Conservation (phyloP, 2,797 vertebrate species). For the Pelobates cultripes region DNA sequence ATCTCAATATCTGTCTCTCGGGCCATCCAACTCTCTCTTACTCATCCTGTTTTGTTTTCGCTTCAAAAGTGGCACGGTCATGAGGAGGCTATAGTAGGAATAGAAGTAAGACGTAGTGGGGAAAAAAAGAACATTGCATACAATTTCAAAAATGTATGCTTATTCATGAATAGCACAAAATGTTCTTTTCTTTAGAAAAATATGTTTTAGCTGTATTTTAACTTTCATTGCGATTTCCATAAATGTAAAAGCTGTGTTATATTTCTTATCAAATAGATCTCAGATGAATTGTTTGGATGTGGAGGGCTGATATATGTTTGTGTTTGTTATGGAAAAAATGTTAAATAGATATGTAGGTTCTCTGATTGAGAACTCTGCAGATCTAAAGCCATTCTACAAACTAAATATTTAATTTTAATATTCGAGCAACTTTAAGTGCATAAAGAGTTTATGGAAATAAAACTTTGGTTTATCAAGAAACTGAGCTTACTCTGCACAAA, state of each 20-base stretch:
- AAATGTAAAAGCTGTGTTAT: background rate
- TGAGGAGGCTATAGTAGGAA: too few species aligned
- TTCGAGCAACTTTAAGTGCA: background rate
- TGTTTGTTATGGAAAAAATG: background rate
- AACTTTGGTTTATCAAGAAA: background rate
- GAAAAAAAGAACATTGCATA: too few species aligned
- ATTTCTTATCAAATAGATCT: background rate
- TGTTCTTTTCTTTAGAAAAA: background rate
- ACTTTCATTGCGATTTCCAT: background rate
- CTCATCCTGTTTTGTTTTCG: too few species aligned
- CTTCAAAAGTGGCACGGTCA: too few species aligned
- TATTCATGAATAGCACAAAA: background rate
- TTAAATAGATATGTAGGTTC: background rate
- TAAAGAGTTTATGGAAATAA: background rate
- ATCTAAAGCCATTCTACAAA: slow-evolving; percentile 10
- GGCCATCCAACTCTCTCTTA: too few species aligned
- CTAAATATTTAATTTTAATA: slow-evolving; percentile 8
- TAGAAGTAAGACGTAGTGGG: too few species aligned
- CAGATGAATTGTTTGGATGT: background rate
- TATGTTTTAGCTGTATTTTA: background rate
- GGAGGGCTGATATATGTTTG: background rate
- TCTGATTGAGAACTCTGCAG: background rate
- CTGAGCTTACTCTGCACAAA: background rate
- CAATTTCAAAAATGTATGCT: too few species aligned
- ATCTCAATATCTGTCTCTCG: too few species aligned